A percentile compares a stretch with the other conserved stretches of the same genome.
These are phyloP conservation scores for Adelosebastes latens DNA, from an alignment of 2,797 vertebrate genomes.

Conservation along the genomic window DNA sequence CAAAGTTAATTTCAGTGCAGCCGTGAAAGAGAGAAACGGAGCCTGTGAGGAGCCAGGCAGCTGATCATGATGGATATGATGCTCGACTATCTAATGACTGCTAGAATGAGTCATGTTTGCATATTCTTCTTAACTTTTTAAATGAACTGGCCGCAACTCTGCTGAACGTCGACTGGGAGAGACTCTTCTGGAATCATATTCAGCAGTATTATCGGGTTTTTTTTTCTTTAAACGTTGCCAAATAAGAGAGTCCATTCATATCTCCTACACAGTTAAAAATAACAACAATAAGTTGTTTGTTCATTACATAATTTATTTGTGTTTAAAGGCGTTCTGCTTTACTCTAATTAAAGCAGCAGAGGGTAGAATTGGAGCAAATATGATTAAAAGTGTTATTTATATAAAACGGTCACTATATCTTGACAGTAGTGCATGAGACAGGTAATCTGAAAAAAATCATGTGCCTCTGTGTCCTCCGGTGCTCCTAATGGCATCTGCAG, in stretches of 20 bases:
- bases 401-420: too few species aligned
- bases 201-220: neutral
- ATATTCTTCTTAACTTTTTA: conserved; percentile 4
- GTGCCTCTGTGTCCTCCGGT: too few species aligned
- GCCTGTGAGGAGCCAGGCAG: neutral
- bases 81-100: conserved; percentile 8
- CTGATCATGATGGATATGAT: conserved; percentile 9
- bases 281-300: neutral
- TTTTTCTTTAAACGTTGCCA: neutral
- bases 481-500: rapidly evolving
- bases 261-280: neutral
- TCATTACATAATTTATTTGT: neutral
- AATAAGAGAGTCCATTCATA: neutral
- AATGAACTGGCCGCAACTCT: neutral
- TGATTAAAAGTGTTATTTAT: too few species aligned
- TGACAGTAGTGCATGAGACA: too few species aligned
- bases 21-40: conserved; percentile 4
- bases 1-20: conserved; percentile 16
- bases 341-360: neutral
- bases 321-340: neutral
- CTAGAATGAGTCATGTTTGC: conserved; percentile 22
- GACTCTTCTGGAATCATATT: neutral
- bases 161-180: neutral
- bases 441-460: too few species aligned
- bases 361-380: too few species aligned